Evolutionary conservation across 2,888 invertebrate species (phyloP).

Genomic region (Biston stratarius): DNA sequence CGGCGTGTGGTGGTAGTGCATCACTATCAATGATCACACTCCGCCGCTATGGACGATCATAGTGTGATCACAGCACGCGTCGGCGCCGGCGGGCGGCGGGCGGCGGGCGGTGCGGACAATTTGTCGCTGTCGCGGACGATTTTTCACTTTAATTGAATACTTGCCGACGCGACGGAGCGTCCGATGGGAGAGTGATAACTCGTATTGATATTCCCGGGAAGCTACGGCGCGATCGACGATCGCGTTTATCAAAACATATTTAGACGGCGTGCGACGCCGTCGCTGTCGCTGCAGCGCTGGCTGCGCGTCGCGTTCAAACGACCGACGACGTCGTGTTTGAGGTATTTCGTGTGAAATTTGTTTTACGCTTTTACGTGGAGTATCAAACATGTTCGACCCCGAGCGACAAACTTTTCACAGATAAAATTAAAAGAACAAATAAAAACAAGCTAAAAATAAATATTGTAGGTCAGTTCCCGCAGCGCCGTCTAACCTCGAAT

Average conservation of each 20-base stretch:
- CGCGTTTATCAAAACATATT: background rate
- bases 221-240: background rate
- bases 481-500: too few species aligned
- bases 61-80: slow-evolving; percentile 9
- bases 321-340: too few species aligned
- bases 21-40: slow-evolving; percentile 3
- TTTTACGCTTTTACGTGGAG: too few species aligned
- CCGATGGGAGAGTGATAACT: slow-evolving; percentile 9
- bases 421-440: too few species aligned
- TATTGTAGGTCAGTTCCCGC: too few species aligned
- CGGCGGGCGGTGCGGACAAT: slow-evolving; percentile 29
- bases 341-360: too few species aligned
- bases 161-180: background rate
- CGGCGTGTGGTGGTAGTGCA: background rate
- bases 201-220: background rate
- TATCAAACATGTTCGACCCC: too few species aligned
- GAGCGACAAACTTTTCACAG: too few species aligned
- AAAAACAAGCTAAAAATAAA: too few species aligned
- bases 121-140: slow-evolving; percentile 23
- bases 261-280: too few species aligned
- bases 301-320: too few species aligned
- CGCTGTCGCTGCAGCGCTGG: too few species aligned
- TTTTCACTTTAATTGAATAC: slow-evolving; percentile 37
- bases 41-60: slow-evolving; percentile 8
- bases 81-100: background rate